A percentile compares a stretch with the other conserved stretches of the same genome.
Conservation (phyloP, 2,113 vertebrate species). For the Chloroceryle aenea region DNA sequence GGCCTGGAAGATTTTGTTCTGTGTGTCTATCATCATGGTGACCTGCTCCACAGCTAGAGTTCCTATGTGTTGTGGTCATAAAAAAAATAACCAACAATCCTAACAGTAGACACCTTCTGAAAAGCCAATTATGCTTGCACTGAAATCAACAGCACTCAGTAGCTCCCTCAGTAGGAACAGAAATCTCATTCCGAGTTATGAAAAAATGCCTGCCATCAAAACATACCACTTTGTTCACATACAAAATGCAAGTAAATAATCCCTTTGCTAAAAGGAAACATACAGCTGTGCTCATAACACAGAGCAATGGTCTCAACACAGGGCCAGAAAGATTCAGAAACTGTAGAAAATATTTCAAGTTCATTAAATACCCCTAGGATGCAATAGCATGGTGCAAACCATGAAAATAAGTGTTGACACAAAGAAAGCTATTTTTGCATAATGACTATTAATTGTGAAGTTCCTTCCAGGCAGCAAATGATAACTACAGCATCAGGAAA, state of each 20-base stretch:
- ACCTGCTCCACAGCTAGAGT: background rate
- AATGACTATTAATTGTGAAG: conserved; percentile 29
- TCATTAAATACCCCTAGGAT: conserved; percentile 23
- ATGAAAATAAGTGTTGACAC: conserved; percentile 11
- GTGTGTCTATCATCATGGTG: background rate
- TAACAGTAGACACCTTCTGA: background rate
- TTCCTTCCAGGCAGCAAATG: conserved; percentile 21
- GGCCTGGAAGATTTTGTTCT: background rate
- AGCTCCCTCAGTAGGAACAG: background rate
- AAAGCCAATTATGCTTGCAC: background rate
- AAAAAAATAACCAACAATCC: background rate
- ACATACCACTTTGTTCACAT: background rate
- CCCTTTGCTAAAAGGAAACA: background rate
- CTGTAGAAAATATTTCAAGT: conserved; percentile 11
- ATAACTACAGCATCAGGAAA: background rate
- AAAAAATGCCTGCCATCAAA: background rate
- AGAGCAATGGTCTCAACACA: background rate
- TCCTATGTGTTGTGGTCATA: background rate
- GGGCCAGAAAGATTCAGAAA: background rate
- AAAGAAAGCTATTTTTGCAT: background rate
- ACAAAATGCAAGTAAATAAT: background rate
- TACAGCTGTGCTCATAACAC: background rate
- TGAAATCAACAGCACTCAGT: background rate
- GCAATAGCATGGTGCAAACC: background rate
- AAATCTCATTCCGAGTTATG: background rate